Conservation (phyloP, 2,797 vertebrate species). For the Macrochelys suwanniensis region DNA sequence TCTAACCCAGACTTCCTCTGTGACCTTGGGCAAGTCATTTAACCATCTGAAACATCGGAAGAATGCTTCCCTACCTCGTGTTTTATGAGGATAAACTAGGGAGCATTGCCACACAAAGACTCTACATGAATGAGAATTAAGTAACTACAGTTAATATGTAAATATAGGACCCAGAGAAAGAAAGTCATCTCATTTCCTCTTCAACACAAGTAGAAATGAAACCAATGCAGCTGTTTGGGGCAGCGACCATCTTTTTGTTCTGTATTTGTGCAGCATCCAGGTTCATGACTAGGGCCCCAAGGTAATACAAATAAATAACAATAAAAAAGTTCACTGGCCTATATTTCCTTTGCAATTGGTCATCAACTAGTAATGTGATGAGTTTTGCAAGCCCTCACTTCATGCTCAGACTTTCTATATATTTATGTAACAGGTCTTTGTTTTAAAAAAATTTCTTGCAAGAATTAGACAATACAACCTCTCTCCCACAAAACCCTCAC, state of each 20-base stretch:
- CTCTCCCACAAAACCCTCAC: not conserved
- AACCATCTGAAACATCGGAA: not conserved
- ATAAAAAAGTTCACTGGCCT: not conserved
- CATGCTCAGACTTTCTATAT: not conserved
- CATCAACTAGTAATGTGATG: not conserved
- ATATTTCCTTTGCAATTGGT: not conserved
- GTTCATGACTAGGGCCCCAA: too few relatives aligned
- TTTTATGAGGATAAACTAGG: not conserved
- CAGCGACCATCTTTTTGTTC: not conserved
- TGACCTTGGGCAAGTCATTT: not conserved
- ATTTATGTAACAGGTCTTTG: not conserved
- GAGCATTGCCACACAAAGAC: not conserved
- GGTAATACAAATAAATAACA: not conserved
- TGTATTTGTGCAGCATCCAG: too few relatives aligned
- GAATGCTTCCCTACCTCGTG: not conserved
- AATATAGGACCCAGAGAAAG: not conserved
- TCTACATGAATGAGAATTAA: not conserved
- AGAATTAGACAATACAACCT: not conserved
- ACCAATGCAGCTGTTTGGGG: not conserved
- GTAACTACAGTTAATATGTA: slow-evolving; percentile 18
- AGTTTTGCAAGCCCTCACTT: not conserved
- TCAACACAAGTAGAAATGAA: not conserved
- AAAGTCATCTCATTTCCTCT: not conserved
- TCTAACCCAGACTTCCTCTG: not conserved
- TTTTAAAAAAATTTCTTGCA: not conserved